phyloP scores from a whole-genome alignment of 2,888 invertebrate genomes.

The Tryphoninae sp. region DNA sequence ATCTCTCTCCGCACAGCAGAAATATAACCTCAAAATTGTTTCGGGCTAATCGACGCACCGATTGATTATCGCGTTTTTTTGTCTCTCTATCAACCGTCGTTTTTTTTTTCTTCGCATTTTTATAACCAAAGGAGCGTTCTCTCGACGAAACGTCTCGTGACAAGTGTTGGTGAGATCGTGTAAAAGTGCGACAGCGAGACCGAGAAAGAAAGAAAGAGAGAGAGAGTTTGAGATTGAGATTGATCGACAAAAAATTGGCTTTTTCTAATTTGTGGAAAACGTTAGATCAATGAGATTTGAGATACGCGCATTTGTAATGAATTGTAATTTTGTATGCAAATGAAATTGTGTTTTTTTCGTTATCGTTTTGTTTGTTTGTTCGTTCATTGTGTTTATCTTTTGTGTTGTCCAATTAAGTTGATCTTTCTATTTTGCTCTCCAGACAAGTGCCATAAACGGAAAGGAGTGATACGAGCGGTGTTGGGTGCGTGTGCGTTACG shows the following conservation, averaged over 20 bases:
- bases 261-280: neutral
- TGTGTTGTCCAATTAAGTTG: neutral
- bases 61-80: neutral
- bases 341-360: neutral
- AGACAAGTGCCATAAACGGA: slow-evolving; percentile 54
- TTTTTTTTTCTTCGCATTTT: neutral
- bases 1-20: slow-evolving; percentile 33
- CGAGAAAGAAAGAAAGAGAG: slow-evolving; percentile 31
- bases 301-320: too few relatives aligned
- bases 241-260: too few relatives aligned
- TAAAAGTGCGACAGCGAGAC: slow-evolving; percentile 40
- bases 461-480: slow-evolving; percentile 55
- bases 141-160: slow-evolving; percentile 8
- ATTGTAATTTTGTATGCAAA: neutral
- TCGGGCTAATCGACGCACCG: neutral
- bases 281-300: neutral
- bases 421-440: neutral
- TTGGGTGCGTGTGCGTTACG: neutral
- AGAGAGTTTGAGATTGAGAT: neutral
- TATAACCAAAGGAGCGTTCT: neutral
- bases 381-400: neutral
- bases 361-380: neutral
- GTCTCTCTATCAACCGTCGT: neutral
- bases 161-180: slow-evolving; percentile 22
- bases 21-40: slow-evolving; percentile 55